Evolutionary conservation across 2,113 vertebrate species (phyloP), one percentile per base, ranked within the genome.

Genomic region (Sorex araneus): DNA sequence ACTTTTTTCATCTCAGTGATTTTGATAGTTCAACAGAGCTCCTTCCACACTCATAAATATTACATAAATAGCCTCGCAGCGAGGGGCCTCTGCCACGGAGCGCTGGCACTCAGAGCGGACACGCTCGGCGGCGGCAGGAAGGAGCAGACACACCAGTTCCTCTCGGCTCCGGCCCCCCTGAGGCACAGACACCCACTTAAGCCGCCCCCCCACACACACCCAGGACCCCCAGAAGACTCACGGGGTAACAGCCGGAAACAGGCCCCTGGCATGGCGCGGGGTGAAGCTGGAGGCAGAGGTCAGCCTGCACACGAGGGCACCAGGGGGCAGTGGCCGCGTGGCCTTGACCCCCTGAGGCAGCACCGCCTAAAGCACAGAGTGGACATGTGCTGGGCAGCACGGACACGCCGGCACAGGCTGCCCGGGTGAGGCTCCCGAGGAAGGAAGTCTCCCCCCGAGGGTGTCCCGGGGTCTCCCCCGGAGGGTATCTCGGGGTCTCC

Each of bases 1-100:
- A 82, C 64, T 83, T 81, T 93, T 80, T 45, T 50, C 0, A 80
- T 86, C 87, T 87, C 89, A 67, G n/a, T 85, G 77, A 93, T 84
- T 88, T 67, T 78, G 67, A 81, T 89, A 63, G 54, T 82, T 93
- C 32, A 64, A 60, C 57, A 63, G 32, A 50, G 60, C 43, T 78
- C 13, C 73, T 84, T 90, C 78, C 16, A 43, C 57, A 79, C 32
- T 88, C 76, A 71, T 18, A 82, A 91, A 92, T 91, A 83, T 85
- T 79, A 89, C 78, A 64, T 64, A 45, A 69, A 64, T 69, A 84
- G 84, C 11, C 30, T 86, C 32, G 36, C 15, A 57, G 63, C n/a
- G 67, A 6, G 54, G 21, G 60, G 77, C 50, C 13, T 57, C 64
- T 40, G 27, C 21, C 36, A 71, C 40, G 19, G 43, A 43, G 32